Conservation (phyloP, 2,888 invertebrate genomes). For the Polia nebulosa region DNA sequence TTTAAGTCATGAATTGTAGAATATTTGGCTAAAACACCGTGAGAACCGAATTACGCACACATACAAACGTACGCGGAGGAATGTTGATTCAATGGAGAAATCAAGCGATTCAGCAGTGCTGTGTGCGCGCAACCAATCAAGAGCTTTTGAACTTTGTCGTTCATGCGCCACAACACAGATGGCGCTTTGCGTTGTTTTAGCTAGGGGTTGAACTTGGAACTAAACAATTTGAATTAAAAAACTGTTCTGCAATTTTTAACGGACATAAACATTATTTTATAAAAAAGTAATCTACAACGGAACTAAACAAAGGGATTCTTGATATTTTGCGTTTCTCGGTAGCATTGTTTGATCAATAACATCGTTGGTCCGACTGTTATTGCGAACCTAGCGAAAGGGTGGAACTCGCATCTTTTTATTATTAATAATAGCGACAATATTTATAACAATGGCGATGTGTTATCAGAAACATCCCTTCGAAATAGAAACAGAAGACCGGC, state of each 20-base stretch:
- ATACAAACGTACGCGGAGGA: constrained; percentile 87
- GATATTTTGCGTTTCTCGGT: background rate
- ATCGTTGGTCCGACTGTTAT: constrained; percentile 8
- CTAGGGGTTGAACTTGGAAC: constrained; percentile 68
- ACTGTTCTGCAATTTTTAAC: constrained; percentile 2
- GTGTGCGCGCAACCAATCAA: constrained; percentile 81
- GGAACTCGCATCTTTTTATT: constrained; percentile 48
- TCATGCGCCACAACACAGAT: constrained; percentile 78
- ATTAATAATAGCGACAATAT: constrained; percentile 50
- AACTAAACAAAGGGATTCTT: background rate
- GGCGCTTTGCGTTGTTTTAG: constrained; percentile 73
- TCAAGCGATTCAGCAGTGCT: constrained; percentile 86
- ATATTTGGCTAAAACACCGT: constrained; percentile 74
- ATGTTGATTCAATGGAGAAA: constrained; percentile 91
- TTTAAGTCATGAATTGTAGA: constrained; percentile 78
- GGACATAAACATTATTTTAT: background rate
- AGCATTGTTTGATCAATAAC: constrained; percentile 52
- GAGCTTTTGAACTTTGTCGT: constrained; percentile 85
- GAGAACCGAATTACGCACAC: constrained; percentile 87
- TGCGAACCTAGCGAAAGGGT: constrained; percentile 33
- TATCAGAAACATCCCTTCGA: constrained; percentile 89
- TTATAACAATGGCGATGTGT: constrained; percentile 78
- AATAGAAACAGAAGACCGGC: constrained; percentile 88
- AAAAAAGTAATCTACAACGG: background rate
- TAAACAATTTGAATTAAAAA: constrained; percentile 13